Evolutionary conservation across 1,140 invertebrate species (phyloP).

Genomic region (Drosophila erecta): DNA sequence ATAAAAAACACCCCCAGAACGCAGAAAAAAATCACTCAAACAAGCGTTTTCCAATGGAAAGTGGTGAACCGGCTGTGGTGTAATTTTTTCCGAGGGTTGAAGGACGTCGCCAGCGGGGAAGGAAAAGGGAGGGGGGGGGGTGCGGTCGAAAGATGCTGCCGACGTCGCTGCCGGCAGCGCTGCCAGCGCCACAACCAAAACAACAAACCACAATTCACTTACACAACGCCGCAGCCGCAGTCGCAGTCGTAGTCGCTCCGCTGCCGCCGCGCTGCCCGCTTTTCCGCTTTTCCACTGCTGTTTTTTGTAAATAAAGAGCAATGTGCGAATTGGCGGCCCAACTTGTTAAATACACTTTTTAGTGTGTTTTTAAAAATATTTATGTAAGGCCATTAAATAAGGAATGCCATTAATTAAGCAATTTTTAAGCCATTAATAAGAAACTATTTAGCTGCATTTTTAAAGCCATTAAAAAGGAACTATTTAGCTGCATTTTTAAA

Average conservation of each 20-base stretch:
- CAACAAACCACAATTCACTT: constrained; percentile 84
- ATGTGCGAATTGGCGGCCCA: constrained; percentile 1
- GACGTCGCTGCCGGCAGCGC: constrained; percentile 14
- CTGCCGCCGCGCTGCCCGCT: constrained; percentile 26
- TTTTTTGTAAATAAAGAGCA: constrained; percentile 6
- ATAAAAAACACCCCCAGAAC: constrained; percentile 29
- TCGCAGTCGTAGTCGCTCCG: constrained; percentile 19
- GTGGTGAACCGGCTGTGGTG: constrained; percentile 48
- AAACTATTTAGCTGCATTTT: too few species aligned
- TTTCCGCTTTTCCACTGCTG: constrained; percentile 11
- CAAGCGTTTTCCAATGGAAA: constrained; percentile 56
- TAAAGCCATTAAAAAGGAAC: too few species aligned
- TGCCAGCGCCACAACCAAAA: constrained; percentile 73
- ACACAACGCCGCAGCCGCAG: constrained; percentile 49
- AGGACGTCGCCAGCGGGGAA: not conserved
- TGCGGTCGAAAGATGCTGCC: not conserved
- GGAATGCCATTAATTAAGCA: too few species aligned
- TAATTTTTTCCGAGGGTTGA: constrained; percentile 54
- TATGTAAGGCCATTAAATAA: too few species aligned
- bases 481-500: too few species aligned
- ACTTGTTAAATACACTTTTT: constrained; percentile 9
- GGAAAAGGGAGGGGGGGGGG: not conserved
- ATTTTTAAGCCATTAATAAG: too few species aligned
- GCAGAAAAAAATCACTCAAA: constrained; percentile 57
- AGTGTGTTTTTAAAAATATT: not conserved